Conservation (phyloP, 92 coral and sea anemone genomes). For the Porites divaricata region DNA sequence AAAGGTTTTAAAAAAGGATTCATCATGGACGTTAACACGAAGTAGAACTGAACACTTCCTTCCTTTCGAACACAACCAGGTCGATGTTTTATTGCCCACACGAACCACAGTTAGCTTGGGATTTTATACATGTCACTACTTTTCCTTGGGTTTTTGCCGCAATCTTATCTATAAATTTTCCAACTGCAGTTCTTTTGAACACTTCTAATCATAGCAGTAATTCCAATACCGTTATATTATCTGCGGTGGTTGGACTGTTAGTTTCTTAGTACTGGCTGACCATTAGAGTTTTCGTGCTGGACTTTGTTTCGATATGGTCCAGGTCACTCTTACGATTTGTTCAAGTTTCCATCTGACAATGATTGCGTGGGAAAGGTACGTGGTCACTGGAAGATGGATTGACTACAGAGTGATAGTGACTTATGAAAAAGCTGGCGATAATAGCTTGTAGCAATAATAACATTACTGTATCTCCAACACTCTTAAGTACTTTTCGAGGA, state of each 20-base stretch:
- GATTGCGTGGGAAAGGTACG: conserved; percentile 22
- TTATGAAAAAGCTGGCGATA: not conserved
- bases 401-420: not conserved
- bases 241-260: not conserved
- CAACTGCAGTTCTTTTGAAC: not conserved
- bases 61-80: not conserved
- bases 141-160: not conserved
- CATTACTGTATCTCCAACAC: not conserved
- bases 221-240: not conserved
- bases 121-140: not conserved
- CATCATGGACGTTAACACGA: not conserved
- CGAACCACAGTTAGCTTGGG: not conserved
- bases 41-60: not conserved
- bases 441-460: too few relatives aligned
- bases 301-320: too few relatives aligned
- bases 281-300: not conserved
- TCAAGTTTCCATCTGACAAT: conserved; percentile 6
- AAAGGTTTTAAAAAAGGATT: too few relatives aligned
- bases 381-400: not conserved
- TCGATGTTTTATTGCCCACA: conserved; percentile 3
- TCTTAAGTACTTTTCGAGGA: not conserved
- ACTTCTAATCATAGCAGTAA: not conserved
- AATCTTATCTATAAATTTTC: not conserved
- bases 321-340: not conserved
- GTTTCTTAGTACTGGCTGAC: not conserved